Evolutionary conservation across 1,140 invertebrate genomes (phyloP).

Genomic region (Philotrypesis tridentata): DNA sequence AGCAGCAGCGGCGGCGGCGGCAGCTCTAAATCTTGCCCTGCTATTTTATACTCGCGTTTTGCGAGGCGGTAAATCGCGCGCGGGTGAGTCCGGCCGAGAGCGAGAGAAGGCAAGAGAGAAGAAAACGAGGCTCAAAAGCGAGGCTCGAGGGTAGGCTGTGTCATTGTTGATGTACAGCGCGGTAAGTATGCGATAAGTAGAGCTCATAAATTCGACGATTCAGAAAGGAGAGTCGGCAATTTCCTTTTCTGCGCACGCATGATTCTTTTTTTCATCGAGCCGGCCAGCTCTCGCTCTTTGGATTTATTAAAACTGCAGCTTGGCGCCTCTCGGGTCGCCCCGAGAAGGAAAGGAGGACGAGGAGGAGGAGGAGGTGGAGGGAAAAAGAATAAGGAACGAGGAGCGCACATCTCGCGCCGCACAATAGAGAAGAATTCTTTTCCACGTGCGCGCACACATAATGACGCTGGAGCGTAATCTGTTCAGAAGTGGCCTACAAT

Average conservation of each 20-base stretch:
- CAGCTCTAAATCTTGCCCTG: not conserved
- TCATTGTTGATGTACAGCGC: conserved; percentile 74
- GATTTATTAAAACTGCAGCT: not conserved
- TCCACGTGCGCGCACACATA: conserved; percentile 33
- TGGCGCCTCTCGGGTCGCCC: not conserved
- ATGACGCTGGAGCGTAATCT: not conserved
- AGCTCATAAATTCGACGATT: conserved; percentile 72
- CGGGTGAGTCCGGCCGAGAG: conserved; percentile 22
- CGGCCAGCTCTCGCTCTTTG: no score
- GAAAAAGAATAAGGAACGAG: no score
- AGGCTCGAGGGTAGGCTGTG: conserved; percentile 71
- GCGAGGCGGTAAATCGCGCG: not conserved
- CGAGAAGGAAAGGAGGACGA: no score
- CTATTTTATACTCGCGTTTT: not conserved
- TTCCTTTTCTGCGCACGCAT: conserved; percentile 3
- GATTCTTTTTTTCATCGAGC: not conserved
- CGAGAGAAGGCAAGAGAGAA: not conserved
- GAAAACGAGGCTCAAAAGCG: conserved; percentile 51
- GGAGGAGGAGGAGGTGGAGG: no score
- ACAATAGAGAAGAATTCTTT: not conserved
- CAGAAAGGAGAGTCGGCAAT: conserved; percentile 65
- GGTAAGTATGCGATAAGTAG: conserved; percentile 74
- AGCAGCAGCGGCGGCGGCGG: conserved; percentile 10
- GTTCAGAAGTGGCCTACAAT: not conserved
- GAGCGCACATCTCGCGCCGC: not conserved